Percentiles rank a stretch among this genome's conserved stretches.
These are phyloP conservation scores for Anorthoa munda DNA, from an alignment of 2,888 invertebrate species.

Conservation along the genomic window DNA sequence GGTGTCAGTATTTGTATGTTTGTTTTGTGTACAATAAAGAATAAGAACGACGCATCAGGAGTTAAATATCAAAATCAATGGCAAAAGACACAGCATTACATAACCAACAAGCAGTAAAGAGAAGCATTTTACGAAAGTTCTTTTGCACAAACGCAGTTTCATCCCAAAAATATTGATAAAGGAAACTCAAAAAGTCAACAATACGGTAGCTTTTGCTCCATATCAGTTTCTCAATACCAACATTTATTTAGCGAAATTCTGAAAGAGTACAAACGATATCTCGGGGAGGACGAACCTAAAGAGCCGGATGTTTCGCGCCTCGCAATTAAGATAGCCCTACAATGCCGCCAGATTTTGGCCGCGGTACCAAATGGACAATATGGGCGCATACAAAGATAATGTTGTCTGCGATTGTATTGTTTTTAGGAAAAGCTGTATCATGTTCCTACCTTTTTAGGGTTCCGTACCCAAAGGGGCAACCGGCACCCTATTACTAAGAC, in stretches of 20 bases:
- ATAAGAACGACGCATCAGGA: too few species aligned
- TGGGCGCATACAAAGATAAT: slow-evolving; percentile 47
- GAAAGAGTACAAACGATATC: slow-evolving; percentile 59
- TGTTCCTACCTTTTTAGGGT: neutral
- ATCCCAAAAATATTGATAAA: slow-evolving; percentile 13
- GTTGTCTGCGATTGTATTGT: slow-evolving; percentile 40
- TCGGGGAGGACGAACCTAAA: slow-evolving; percentile 63
- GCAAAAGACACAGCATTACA: slow-evolving; percentile 21
- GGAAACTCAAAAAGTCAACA: slow-evolving; percentile 9
- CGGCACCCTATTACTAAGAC: too few species aligned
- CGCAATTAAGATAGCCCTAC: slow-evolving; percentile 75
- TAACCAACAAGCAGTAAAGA: slow-evolving; percentile 25
- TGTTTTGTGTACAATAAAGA: too few species aligned
- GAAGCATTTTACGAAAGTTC: slow-evolving; percentile 1
- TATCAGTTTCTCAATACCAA: slow-evolving; percentile 53
- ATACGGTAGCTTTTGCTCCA: slow-evolving; percentile 20
- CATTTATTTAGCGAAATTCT: slow-evolving; percentile 64
- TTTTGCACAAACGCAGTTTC: slow-evolving; percentile 9
- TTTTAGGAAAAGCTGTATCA: slow-evolving; percentile 23
- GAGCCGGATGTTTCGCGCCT: slow-evolving; percentile 73
- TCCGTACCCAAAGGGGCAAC: too few species aligned
- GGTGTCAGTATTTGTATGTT: too few species aligned
- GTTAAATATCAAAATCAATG: slow-evolving; percentile 4
- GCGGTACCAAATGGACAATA: slow-evolving; percentile 62
- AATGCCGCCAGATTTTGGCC: slow-evolving; percentile 63